A percentile compares a stretch with the other conserved stretches of the same genome.
phyloP scores from a whole-genome alignment of 2,113 vertebrate genomes.

The Butorides virescens region DNA sequence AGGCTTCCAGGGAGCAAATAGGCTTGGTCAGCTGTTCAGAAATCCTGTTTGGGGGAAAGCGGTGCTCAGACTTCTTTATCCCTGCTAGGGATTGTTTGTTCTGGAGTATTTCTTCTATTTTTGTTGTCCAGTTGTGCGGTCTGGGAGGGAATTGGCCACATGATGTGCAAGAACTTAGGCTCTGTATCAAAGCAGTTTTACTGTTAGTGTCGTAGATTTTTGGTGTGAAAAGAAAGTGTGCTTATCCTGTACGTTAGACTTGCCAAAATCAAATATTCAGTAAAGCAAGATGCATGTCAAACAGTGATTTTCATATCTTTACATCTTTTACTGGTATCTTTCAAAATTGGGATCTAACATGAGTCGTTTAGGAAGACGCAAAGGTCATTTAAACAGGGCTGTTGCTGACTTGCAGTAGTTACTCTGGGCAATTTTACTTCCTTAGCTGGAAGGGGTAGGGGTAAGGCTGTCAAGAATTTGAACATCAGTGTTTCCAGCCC shows the following conservation, averaged over 20 bases:
- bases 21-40: neutral
- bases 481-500: neutral
- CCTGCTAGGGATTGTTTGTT: neutral
- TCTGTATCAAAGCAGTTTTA: neutral
- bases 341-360: neutral
- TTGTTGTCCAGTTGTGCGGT: neutral
- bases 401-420: neutral
- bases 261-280: neutral
- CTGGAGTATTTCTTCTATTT: neutral
- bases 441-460: neutral
- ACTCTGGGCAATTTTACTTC: neutral
- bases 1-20: neutral
- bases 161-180: neutral
- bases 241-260: neutral
- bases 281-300: neutral
- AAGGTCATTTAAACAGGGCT: constrained; percentile 1
- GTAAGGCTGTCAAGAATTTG: neutral
- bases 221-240: neutral
- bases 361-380: neutral
- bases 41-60: neutral
- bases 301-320: neutral
- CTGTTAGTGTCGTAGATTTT: neutral
- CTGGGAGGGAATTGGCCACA: neutral
- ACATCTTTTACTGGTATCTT: neutral
- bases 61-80: neutral